Base-by-base conservation (phyloP, 2,888 invertebrate species). In the Liposcelis brunnea region DNA sequence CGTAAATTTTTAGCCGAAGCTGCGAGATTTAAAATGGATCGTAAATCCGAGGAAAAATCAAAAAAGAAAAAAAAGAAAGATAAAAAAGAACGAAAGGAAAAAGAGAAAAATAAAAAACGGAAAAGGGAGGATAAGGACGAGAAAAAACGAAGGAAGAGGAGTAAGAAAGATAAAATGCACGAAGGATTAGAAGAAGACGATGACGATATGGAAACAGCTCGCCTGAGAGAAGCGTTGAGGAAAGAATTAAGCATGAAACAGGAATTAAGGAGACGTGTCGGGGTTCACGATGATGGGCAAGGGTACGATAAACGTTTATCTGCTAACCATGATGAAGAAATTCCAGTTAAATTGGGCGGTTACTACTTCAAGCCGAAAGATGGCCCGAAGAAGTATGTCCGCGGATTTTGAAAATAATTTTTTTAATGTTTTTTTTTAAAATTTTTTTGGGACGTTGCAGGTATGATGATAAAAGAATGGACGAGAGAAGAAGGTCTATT, bases 1-100 rank as follows among this genome's bases (percentile, higher is more conserved):
- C 75, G 84, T n/a, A 84, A 80, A 61, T 80, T 86, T 61, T 66
- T 87, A 47, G 83, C 82, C 56, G 85, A 86, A 55, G 82, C 83
- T 0, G 77, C 78, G 26, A 78, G 81, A 56, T 85, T 82, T 69
- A 80, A 80, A 58, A 72, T 75, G 52, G 77, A 77, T 57, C 71
- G 72, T 56, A 77, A 74, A 61, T 70, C 58, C 2, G 56, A 70
- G 64, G 73, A 79, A 54, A 77, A 77, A 54, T 62, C 72, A 11
- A 69, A 69, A 2, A 75, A 76, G 54, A 75, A 75, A 58, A 69
- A 80, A 62, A 79, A 80, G 61, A 78, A 78, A 60, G 76, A 77
- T 45, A 77, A 80, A 58, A 74, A 79, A 59, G 77, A 79, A 61
- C 71, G 76, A 48, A 80, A 80, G 54, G 75, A 75, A 52, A 71